A percentile compares a stretch with the other conserved stretches of the same genome.
Conservation (phyloP, 64 coral and sea anemone genomes). For the Actinia tenebrosa region DNA sequence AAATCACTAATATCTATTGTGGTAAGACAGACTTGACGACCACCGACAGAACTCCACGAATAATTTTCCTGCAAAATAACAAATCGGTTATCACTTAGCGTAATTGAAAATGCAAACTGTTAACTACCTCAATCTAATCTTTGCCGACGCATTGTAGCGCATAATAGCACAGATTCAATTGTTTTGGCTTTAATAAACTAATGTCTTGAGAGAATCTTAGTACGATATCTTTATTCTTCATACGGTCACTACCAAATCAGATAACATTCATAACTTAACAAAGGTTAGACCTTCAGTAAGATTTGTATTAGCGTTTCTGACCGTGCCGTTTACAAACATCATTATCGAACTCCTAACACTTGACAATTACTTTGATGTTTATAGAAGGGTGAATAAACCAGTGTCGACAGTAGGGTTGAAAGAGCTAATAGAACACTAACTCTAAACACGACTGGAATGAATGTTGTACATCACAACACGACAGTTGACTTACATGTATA, state of each 20-base stretch:
- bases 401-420: conserved; percentile 36
- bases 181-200: conserved; percentile 5
- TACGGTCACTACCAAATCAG: conserved; percentile 4
- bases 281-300: neutral
- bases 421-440: conserved; percentile 38
- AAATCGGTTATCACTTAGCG: conserved; percentile 37
- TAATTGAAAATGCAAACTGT: conserved; percentile 90
- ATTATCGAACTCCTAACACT: conserved; percentile 28
- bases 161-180: neutral
- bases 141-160: neutral
- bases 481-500: neutral
- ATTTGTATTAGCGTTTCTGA: neutral
- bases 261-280: neutral
- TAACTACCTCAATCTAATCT: conserved; percentile 7
- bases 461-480: neutral
- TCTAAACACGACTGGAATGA: conserved; percentile 75
- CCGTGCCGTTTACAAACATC: conserved; percentile 43
- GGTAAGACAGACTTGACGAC: conserved; percentile 53
- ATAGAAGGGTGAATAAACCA: conserved; percentile 25
- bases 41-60: conserved; percentile 72
- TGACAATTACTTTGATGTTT: neutral
- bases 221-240: conserved; percentile 8
- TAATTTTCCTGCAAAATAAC: conserved; percentile 61
- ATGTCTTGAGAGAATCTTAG: conserved; percentile 9
- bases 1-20: conserved; percentile 45